These are phyloP conservation scores for Oryzias javanicus DNA, from an alignment of 2,113 vertebrate genomes.

Conservation along the genomic window DNA sequence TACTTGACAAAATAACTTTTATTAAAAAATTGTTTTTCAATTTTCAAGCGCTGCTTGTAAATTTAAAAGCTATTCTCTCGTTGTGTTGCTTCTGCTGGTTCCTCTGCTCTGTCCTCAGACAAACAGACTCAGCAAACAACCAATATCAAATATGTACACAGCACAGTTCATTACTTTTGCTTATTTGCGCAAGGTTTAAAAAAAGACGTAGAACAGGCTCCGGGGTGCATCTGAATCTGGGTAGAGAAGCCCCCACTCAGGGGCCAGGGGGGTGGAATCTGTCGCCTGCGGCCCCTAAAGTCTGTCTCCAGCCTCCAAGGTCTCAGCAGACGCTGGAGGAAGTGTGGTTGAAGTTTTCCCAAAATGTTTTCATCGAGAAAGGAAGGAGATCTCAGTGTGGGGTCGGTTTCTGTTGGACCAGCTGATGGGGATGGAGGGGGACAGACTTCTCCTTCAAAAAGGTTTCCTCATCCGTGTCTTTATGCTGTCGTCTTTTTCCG, in stretches of 20 bases:
- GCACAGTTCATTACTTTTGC: slow-evolving; percentile 26
- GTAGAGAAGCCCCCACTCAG: not conserved
- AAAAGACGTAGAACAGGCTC: slow-evolving; percentile 46
- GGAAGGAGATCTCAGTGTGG: slow-evolving; percentile 5
- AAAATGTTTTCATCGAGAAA: slow-evolving; percentile 28
- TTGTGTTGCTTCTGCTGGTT: not conserved
- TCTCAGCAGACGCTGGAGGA: slow-evolving; percentile 6
- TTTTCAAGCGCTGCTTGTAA: no score
- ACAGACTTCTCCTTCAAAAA: not conserved
- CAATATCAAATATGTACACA: slow-evolving; percentile 43
- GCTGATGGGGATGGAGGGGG: not conserved
- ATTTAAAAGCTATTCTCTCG: no score
- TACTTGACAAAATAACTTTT: no score
- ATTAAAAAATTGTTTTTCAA: no score
- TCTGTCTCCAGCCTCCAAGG: slow-evolving; percentile 32
- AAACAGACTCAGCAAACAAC: slow-evolving; percentile 16
- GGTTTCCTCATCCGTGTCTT: not conserved
- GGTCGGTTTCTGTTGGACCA: slow-evolving; percentile 53
- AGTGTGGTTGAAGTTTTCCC: slow-evolving; percentile 4
- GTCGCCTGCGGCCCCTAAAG: slow-evolving; percentile 30
- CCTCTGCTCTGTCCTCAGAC: slow-evolving; percentile 6
- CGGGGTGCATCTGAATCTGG: slow-evolving; percentile 40
- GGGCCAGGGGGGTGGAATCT: slow-evolving; percentile 9
- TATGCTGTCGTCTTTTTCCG: slow-evolving; percentile 1
- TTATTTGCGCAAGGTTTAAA: slow-evolving; percentile 44